Conservation (phyloP, 2,888 invertebrate genomes). For the Pantelozetes paolii region DNA sequence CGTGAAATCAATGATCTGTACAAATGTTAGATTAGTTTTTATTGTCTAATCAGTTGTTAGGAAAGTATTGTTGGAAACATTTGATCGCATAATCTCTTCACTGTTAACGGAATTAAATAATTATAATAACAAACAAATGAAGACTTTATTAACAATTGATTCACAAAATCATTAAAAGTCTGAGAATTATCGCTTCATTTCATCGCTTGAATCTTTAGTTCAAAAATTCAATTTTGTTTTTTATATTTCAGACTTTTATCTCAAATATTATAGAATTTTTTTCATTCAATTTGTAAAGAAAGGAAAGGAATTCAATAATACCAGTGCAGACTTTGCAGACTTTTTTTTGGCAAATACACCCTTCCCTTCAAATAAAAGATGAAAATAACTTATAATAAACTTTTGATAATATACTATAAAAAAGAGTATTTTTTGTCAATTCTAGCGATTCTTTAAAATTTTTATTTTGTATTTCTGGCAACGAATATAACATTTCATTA, state of each 20-base stretch:
- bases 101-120: neutral
- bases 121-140: too few species aligned
- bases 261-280: too few species aligned
- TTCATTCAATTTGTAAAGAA: too few species aligned
- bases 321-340: too few species aligned
- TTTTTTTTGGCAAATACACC: too few species aligned
- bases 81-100: neutral
- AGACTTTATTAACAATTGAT: too few species aligned
- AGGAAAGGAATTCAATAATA: too few species aligned
- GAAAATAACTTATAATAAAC: neutral
- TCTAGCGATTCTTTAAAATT: neutral
- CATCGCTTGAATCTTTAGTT: too few species aligned
- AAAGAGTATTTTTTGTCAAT: neutral
- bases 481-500: conserved; percentile 8
- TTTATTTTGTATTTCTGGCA: neutral
- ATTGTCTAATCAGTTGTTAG: neutral
- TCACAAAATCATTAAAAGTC: too few species aligned
- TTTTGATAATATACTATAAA: neutral
- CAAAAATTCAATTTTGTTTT: too few species aligned
- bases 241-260: too few species aligned
- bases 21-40: neutral
- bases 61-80: neutral
- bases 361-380: neutral
- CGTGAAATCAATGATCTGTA: neutral
- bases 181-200: too few species aligned